Evolutionary conservation across 2,888 invertebrate species (phyloP), one percentile per base, ranked within the genome.

Genomic region (Hedychridium roseum): DNA sequence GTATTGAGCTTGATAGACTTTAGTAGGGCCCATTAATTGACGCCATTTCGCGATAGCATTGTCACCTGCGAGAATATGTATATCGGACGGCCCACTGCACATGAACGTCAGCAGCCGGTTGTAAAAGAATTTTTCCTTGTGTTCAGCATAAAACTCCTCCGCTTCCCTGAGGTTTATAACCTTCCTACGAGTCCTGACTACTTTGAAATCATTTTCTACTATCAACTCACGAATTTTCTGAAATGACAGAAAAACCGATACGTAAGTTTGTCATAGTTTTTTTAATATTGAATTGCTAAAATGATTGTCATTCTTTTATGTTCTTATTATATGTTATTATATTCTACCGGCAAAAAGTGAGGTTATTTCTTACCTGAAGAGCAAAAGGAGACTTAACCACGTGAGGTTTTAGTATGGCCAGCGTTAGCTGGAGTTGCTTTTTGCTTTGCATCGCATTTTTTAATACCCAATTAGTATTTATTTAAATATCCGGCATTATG

Each of bases 391-490:
- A 88, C 71, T 89, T 88, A 1, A 91, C 82, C 26, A 91, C 84
- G 72, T 94, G 93, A 3, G 95, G 95, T 75, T 95, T 95, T 49
- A 95, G 83, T 58, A 95, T 86, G 2, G 93, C 94, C 60, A 95
- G 80, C 15, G 95, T 94, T 66, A 94, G 80, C 80, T 94, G 65
- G 7, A 77, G 63, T 43, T 53, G 43, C 43, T 60, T 50, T 49
- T 46, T 59, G 27, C 65, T 49, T 61, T 63, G 55, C 63, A 63
- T 63, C n/a, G n/a, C n/a, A n/a, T n/a, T n/a, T n/a, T n/a, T n/a
- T n/a, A n/a, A n/a, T n/a, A n/a, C n/a, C n/a, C n/a, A n/a, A n/a
- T n/a, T n/a, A n/a, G n/a, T n/a, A n/a, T n/a, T n/a, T n/a, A n/a
- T n/a, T n/a, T n/a, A n/a, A n/a, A n/a, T n/a, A n/a, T n/a, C n/a